These are phyloP conservation scores for Sylvia borin DNA, from an alignment of 2,797 vertebrate species.

Conservation along the genomic window DNA sequence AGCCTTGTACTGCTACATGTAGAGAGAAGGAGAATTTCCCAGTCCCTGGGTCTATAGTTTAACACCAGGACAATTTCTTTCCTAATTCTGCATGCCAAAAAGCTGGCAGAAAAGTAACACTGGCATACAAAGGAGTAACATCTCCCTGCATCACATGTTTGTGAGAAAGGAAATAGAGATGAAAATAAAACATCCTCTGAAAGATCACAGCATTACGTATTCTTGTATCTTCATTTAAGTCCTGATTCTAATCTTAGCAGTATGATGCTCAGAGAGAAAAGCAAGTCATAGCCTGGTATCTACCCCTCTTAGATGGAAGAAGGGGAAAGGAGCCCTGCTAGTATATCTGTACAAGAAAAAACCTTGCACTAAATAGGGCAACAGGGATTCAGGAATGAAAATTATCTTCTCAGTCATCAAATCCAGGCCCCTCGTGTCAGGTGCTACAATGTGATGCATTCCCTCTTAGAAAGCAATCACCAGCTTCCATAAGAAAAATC, in stretches of 20 bases:
- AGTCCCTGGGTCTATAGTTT: conserved; percentile 40
- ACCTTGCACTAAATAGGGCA: neutral
- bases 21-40: conserved; percentile 71
- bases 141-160: neutral
- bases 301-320: neutral
- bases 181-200: conserved; percentile 35
- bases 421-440: conserved; percentile 11
- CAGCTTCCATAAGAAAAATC: neutral
- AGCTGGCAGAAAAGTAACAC: conserved; percentile 63
- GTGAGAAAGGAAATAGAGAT: conserved; percentile 5
- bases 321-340: neutral
- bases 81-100: conserved; percentile 63
- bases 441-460: neutral
- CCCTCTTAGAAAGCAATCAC: neutral
- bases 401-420: neutral
- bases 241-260: conserved; percentile 34
- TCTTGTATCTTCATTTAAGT: conserved; percentile 12
- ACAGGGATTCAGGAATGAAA: neutral
- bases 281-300: neutral
- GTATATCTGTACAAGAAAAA: conserved; percentile 42
- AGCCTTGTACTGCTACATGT: conserved; percentile 26
- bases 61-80: conserved; percentile 52
- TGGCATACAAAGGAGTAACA: conserved; percentile 42
- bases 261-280: neutral
- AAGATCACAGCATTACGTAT: neutral